A percentile compares a stretch with the other conserved stretches of the same genome.
phyloP scores from a whole-genome alignment of 2,797 vertebrate species.

The Synaphobranchus kaupii region DNA sequence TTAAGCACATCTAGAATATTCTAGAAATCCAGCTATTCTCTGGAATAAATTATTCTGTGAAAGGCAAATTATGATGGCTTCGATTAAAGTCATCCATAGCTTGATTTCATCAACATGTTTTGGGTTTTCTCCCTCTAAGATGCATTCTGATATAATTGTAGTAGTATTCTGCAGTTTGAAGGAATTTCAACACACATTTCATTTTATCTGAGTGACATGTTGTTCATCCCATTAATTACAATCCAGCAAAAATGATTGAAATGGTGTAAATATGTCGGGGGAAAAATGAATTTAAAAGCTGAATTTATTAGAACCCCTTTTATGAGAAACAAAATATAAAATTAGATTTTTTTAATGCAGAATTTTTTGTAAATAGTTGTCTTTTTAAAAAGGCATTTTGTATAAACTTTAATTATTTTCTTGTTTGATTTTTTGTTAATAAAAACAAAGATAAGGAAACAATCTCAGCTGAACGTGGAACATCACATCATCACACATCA shows the following conservation, averaged over 20 bases:
- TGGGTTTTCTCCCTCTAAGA: constrained; percentile 17
- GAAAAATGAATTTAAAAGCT: constrained; percentile 74
- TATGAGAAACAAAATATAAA: constrained; percentile 67
- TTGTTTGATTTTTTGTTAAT: constrained; percentile 57
- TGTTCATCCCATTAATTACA: constrained; percentile 51
- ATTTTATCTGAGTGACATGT: constrained; percentile 32
- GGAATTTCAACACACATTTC: constrained; percentile 13
- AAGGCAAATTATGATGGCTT: neutral
- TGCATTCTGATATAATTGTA: constrained; percentile 22
- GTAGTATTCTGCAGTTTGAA: constrained; percentile 9
- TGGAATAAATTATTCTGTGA: neutral
- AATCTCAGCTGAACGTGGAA: too few species aligned
- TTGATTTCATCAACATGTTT: constrained; percentile 8
- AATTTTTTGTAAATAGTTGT: constrained; percentile 95
- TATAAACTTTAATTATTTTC: constrained; percentile 82
- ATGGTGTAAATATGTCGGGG: constrained; percentile 79
- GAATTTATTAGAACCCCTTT: constrained; percentile 78
- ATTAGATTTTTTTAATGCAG: constrained; percentile 83
- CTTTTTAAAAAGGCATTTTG: constrained; percentile 90
- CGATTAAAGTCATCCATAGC: constrained; percentile 17
- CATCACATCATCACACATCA: too few species aligned
- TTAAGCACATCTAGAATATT: constrained; percentile 10
- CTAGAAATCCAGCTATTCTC: neutral
- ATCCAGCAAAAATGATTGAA: constrained; percentile 50
- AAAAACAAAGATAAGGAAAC: constrained; percentile 57